These are phyloP conservation scores for Procambarus virginalis DNA, from an alignment of 1,140 invertebrate genomes.

Conservation along the genomic window DNA sequence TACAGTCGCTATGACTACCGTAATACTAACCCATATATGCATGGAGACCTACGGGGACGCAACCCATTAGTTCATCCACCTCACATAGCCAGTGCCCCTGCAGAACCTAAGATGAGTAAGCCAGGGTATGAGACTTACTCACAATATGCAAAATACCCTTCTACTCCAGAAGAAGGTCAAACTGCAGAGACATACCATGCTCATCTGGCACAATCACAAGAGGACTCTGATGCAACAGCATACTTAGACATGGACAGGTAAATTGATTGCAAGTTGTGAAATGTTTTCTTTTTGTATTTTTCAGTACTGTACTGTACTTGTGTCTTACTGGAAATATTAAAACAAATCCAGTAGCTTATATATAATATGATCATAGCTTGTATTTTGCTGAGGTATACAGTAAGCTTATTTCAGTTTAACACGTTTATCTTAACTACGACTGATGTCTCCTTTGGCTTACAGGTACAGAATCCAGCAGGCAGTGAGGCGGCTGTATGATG, in stretches of 20 bases:
- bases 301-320: no score
- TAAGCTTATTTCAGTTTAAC: no score
- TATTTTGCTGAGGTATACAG: no score
- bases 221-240: constrained; percentile 49
- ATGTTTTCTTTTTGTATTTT: no score
- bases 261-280: neutral
- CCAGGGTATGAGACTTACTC: constrained; percentile 27
- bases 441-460: neutral
- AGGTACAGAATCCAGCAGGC: constrained; percentile 69
- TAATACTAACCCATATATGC: constrained; percentile 61
- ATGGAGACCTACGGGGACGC: constrained; percentile 44
- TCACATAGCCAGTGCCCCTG: constrained; percentile 38
- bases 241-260: constrained; percentile 70
- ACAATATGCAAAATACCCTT: constrained; percentile 46
- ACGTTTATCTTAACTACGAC: neutral
- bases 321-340: no score
- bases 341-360: no score
- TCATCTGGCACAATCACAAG: constrained; percentile 16
- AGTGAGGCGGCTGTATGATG: constrained; percentile 65
- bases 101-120: constrained; percentile 26
- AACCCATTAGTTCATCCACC: constrained; percentile 20
- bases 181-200: constrained; percentile 48
- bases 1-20: constrained; percentile 61
- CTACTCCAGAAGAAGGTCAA: constrained; percentile 45
- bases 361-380: no score